Evolutionary conservation across 1,140 invertebrate genomes (phyloP).

Genomic region (Atta cephalotes): DNA sequence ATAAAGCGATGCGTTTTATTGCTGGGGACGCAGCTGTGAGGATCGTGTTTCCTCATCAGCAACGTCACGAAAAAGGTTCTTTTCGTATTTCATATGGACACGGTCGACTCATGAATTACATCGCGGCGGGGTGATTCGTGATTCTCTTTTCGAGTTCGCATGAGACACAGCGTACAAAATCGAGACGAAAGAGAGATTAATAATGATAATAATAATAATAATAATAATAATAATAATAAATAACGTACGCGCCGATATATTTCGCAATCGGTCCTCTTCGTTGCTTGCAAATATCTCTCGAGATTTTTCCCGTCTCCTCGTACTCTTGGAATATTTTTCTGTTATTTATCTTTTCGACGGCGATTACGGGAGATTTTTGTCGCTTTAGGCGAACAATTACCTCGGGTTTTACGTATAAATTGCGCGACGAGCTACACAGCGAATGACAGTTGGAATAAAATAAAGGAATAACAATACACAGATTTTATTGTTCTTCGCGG

Average conservation of each 20-base stretch:
- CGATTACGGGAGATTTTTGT: slow-evolving; percentile 44
- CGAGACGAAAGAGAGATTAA: slow-evolving; percentile 44
- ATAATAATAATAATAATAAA: slow-evolving; percentile 33
- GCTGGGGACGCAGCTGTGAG: background rate
- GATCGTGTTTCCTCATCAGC: slow-evolving; percentile 40
- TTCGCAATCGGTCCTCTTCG: slow-evolving; percentile 48
- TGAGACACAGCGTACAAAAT: background rate
- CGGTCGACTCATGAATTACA: slow-evolving; percentile 23
- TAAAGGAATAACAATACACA: slow-evolving; percentile 61
- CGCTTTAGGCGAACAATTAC: slow-evolving; percentile 28
- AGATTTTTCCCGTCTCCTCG: slow-evolving; percentile 8
- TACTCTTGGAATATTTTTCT: background rate
- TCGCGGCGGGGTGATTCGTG: background rate
- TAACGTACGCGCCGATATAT: slow-evolving; percentile 12
- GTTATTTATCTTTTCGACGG: slow-evolving; percentile 40
- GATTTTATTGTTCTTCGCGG: slow-evolving; percentile 68
- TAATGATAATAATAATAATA: slow-evolving; percentile 35
- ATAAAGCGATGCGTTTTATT: slow-evolving; percentile 52
- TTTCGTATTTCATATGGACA: background rate
- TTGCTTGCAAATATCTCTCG: background rate
- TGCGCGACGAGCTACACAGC: slow-evolving; percentile 52
- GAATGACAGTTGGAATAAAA: slow-evolving; percentile 54
- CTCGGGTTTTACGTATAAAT: slow-evolving; percentile 62
- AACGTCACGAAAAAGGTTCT: slow-evolving; percentile 8
- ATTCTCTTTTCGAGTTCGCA: background rate